These are phyloP conservation scores for Meiosimyza platycephala DNA, from an alignment of 2,888 invertebrate genomes.

Conservation along the genomic window DNA sequence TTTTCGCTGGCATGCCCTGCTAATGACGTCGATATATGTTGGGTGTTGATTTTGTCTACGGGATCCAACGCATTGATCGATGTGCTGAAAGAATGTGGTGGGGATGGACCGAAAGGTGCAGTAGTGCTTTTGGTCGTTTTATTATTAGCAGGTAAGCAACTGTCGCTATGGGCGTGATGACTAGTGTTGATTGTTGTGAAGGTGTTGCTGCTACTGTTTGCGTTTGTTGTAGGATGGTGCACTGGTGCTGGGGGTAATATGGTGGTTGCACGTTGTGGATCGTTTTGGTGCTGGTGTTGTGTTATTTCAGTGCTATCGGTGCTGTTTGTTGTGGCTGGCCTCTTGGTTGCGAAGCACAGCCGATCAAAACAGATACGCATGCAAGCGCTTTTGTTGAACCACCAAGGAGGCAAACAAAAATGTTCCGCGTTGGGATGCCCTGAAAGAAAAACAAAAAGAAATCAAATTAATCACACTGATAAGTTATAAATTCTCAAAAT, in stretches of 20 bases:
- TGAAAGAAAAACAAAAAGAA: conserved; percentile 47
- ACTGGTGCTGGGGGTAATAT: not conserved
- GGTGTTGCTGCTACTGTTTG: conserved; percentile 20
- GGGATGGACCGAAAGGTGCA: conserved; percentile 39
- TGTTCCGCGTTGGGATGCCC: conserved; percentile 53
- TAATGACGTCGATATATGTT: conserved; percentile 30
- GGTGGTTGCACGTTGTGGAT: not conserved
- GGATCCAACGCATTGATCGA: conserved; percentile 52
- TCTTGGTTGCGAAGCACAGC: conserved; percentile 90
- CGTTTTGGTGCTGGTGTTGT: conserved; percentile 23
- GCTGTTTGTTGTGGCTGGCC: conserved; percentile 71
- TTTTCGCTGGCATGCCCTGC: conserved; percentile 39
- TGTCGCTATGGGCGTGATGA: conserved; percentile 36
- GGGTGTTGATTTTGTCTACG: conserved; percentile 19
- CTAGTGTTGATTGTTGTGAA: conserved; percentile 36
- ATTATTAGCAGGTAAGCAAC: conserved; percentile 43
- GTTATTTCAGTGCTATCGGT: conserved; percentile 36
- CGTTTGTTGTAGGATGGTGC: not conserved
- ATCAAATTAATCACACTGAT: not conserved
- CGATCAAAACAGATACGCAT: conserved; percentile 93
- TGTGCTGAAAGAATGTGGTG: conserved; percentile 28
- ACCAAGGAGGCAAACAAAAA: conserved; percentile 58
- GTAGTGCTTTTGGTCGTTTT: conserved; percentile 37
- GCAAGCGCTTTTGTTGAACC: conserved; percentile 73
- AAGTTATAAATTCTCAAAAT: not conserved